These are phyloP conservation scores for Tetranychus piercei DNA, from an alignment of 2,888 invertebrate genomes.

Conservation along the genomic window DNA sequence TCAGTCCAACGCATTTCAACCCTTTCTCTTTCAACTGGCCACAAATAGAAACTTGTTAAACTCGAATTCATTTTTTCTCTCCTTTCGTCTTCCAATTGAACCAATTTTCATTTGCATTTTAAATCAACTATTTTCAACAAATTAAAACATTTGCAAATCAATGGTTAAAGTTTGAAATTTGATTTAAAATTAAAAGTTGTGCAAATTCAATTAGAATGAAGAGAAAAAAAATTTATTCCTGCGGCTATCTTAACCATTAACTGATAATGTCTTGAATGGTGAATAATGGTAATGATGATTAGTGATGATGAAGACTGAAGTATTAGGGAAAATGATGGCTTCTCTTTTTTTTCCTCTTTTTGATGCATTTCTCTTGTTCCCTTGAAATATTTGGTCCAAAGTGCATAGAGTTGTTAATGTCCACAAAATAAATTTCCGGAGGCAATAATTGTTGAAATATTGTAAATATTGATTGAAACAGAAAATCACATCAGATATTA, in stretches of 20 bases:
- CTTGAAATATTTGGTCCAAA: no score
- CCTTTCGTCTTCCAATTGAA: neutral
- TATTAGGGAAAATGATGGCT: no score
- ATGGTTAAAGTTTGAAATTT: neutral
- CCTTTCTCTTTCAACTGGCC: neutral
- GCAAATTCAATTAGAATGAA: no score
- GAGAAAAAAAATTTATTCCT: no score
- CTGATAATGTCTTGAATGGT: no score
- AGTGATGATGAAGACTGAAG: no score
- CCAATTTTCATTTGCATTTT: neutral
- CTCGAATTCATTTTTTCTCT: neutral
- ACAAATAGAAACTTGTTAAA: no score
- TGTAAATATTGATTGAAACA: slow-evolving; percentile 1
- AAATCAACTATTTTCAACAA: neutral
- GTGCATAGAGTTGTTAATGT: neutral
- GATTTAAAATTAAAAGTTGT: neutral
- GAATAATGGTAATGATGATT: no score
- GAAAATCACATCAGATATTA: neutral
- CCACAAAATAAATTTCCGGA: neutral
- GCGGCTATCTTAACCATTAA: no score
- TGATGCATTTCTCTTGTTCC: no score
- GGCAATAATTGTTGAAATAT: neutral
- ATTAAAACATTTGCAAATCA: neutral
- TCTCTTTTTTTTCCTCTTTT: no score
- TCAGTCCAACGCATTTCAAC: neutral